Evolutionary conservation across 2,888 invertebrate species (phyloP).

Genomic region (Dinocampus coccinellae): DNA sequence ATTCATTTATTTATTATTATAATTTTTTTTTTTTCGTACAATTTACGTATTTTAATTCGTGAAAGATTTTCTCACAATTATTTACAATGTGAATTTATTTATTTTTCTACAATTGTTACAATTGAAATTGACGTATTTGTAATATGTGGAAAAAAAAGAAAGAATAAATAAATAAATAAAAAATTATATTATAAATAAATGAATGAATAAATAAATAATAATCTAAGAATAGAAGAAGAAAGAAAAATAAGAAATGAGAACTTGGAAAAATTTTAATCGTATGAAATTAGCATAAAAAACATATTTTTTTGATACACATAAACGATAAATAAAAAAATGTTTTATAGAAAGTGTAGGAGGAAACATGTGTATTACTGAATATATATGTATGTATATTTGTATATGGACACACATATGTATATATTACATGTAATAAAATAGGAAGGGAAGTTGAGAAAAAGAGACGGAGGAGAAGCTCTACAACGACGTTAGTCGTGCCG

Average conservation of each 20-base stretch:
- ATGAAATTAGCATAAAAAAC: background rate
- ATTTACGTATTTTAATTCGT: background rate
- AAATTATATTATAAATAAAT: background rate
- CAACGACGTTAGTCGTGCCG: conserved; percentile 35
- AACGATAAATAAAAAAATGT: background rate
- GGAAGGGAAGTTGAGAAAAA: background rate
- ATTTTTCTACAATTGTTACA: background rate
- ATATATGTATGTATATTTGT: background rate
- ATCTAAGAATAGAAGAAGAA: no score
- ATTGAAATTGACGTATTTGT: background rate
- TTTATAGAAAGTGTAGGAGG: background rate
- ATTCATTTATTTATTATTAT: no score
- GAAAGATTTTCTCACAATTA: background rate
- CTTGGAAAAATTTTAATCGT: background rate
- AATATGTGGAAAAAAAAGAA: background rate
- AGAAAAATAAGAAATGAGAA: no score
- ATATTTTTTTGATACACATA: background rate
- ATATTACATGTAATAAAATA: background rate
- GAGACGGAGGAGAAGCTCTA: background rate
- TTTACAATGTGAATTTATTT: background rate
- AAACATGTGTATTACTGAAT: background rate
- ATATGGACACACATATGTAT: background rate
- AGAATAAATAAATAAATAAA: background rate
- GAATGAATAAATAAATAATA: no score
- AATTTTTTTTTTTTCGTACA: no score